These are phyloP conservation scores for Agapornis canus DNA, from an alignment of 2,797 vertebrate genomes.

Conservation along the genomic window DNA sequence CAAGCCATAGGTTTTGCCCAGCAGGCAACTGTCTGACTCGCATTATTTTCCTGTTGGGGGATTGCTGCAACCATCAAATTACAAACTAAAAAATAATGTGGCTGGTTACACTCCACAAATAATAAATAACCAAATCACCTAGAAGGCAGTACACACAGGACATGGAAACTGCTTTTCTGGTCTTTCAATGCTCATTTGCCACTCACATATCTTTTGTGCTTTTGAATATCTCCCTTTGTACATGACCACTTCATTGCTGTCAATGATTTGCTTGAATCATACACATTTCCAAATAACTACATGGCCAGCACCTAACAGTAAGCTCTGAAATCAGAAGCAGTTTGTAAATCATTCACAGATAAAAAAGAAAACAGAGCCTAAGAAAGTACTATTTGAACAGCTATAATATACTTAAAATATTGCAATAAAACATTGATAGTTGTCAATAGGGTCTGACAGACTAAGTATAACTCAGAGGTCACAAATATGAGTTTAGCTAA, in stretches of 20 bases:
- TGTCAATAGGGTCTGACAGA: slow-evolving; percentile 43
- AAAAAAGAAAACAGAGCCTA: background rate
- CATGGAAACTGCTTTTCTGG: background rate
- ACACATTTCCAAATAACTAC: slow-evolving; percentile 8
- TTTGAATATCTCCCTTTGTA: background rate
- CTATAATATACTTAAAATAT: background rate
- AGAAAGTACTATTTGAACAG: background rate
- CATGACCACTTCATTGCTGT: background rate
- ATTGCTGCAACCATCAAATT: background rate
- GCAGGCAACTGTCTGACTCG: background rate
- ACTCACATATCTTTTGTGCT: background rate
- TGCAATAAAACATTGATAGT: slow-evolving; percentile 7
- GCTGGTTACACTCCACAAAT: background rate
- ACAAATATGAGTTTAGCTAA: slow-evolving; percentile 15
- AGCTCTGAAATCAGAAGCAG: slow-evolving; percentile 1
- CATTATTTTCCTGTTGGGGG: background rate
- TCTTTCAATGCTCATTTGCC: background rate
- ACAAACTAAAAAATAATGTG: background rate
- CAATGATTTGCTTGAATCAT: slow-evolving; percentile 39
- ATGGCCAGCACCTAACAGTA: background rate
- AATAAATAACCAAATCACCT: background rate
- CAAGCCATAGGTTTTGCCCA: background rate
- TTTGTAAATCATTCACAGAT: slow-evolving; percentile 59
- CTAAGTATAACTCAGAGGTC: background rate
- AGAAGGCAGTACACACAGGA: background rate